These are phyloP conservation scores for Chaunax sp. DNA, from an alignment of 2,797 vertebrate species.

Conservation along the genomic window DNA sequence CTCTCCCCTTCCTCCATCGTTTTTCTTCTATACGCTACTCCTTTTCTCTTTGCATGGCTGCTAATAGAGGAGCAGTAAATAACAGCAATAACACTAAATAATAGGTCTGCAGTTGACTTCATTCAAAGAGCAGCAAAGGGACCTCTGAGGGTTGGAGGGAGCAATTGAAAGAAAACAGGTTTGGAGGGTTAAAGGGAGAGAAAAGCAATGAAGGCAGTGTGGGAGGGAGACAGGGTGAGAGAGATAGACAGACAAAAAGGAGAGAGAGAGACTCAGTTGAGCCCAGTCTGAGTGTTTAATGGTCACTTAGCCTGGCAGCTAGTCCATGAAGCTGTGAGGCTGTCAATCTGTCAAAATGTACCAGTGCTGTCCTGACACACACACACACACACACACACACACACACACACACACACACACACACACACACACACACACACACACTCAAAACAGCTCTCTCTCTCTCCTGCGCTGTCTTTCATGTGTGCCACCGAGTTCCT, in stretches of 20 bases:
- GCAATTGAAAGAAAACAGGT: constrained; percentile 26
- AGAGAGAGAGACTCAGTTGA: constrained; percentile 30
- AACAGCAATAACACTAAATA: constrained; percentile 65
- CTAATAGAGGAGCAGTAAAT: constrained; percentile 59
- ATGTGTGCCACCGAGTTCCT: too few species aligned
- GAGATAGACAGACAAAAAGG: constrained; percentile 1
- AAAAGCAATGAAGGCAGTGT: constrained; percentile 27
- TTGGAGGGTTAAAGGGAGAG: constrained; percentile 26
- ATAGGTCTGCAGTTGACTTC: constrained; percentile 58
- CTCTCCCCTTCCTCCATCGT: constrained; percentile 3
- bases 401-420: constrained; percentile 39
- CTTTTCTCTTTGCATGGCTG: constrained; percentile 33
- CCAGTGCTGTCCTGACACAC: constrained; percentile 45
- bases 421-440: constrained; percentile 38
- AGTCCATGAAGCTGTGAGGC: constrained; percentile 71
- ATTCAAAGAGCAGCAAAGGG: constrained; percentile 49
- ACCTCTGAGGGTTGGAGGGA: constrained; percentile 29
- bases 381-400: constrained; percentile 27
- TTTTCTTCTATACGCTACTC: constrained; percentile 21
- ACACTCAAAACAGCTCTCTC: background rate
- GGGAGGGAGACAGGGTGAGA: background rate
- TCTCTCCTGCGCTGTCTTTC: too few species aligned
- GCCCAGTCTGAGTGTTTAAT: constrained; percentile 69
- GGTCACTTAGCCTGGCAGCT: constrained; percentile 77
- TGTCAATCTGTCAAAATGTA: constrained; percentile 76